A percentile compares a stretch with the other conserved stretches of the same genome.
These are phyloP conservation scores for Teleopsis dalmanni DNA, from an alignment of 1,140 invertebrate genomes.

Conservation along the genomic window DNA sequence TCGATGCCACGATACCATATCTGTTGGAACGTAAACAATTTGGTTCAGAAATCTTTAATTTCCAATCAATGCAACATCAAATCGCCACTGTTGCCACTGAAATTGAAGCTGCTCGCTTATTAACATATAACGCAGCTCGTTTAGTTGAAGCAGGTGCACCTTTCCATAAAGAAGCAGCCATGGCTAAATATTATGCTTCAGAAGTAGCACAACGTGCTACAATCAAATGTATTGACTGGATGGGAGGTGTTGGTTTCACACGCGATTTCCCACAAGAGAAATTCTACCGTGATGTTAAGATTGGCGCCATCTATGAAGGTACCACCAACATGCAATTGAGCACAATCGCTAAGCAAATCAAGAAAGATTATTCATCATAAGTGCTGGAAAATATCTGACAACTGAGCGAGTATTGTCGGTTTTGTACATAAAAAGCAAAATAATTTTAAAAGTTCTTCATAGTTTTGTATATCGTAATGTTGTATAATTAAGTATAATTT, in stretches of 20 bases:
- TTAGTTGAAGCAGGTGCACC: slow-evolving; percentile 73
- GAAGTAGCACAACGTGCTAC: slow-evolving; percentile 81
- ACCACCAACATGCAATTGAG: slow-evolving; percentile 96
- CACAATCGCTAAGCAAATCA: slow-evolving; percentile 78
- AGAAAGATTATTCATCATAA: slow-evolving; percentile 33
- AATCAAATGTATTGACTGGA: slow-evolving; percentile 90
- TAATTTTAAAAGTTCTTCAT: too few relatives aligned
- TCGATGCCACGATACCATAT: slow-evolving; percentile 89
- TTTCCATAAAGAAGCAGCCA: slow-evolving; percentile 87
- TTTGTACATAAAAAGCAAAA: too few relatives aligned
- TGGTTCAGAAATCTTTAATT: slow-evolving; percentile 78
- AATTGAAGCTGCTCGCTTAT: slow-evolving; percentile 77
- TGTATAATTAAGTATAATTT: too few relatives aligned
- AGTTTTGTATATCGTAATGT: too few relatives aligned
- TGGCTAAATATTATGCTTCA: slow-evolving; percentile 86
- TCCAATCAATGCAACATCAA: slow-evolving; percentile 93
- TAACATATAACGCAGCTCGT: slow-evolving; percentile 91
- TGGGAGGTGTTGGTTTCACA: slow-evolving; percentile 95
- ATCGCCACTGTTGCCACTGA: slow-evolving; percentile 80
- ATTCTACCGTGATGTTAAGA: slow-evolving; percentile 91
- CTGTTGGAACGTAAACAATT: slow-evolving; percentile 91
- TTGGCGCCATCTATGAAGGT: slow-evolving; percentile 95
- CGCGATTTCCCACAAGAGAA: slow-evolving; percentile 95
- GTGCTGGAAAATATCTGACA: neutral
- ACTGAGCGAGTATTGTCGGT: too few relatives aligned